Evolutionary conservation across 2,797 vertebrate species (phyloP).

Genomic region (Babyrousa celebensis): DNA sequence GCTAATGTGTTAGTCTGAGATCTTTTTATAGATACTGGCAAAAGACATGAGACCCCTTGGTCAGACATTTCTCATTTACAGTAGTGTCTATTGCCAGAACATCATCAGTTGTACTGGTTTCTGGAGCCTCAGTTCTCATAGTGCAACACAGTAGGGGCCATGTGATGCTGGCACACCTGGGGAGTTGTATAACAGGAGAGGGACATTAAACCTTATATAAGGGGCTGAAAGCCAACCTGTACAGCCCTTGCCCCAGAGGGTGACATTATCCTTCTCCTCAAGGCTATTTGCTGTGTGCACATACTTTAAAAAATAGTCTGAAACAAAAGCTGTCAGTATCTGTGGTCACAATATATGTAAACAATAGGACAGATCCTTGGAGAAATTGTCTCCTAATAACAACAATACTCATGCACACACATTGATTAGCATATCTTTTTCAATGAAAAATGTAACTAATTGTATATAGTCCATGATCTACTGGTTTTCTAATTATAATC

Average conservation of each 20-base stretch:
- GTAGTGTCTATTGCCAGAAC: neutral
- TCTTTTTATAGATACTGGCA: neutral
- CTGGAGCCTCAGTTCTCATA: neutral
- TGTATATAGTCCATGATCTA: neutral
- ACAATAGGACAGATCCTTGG: neutral
- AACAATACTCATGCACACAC: neutral
- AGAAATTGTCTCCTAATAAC: neutral
- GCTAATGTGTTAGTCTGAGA: neutral
- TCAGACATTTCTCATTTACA: neutral
- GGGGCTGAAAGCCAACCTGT: neutral
- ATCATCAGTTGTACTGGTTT: neutral
- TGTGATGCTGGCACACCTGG: neutral
- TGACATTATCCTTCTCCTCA: neutral
- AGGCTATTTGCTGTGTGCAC: neutral
- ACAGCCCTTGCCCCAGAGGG: neutral
- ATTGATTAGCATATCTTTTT: neutral
- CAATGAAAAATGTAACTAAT: constrained; percentile 2
- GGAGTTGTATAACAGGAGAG: neutral
- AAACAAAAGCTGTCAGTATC: neutral
- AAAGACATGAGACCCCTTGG: neutral
- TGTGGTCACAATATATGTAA: neutral
- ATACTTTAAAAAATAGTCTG: neutral
- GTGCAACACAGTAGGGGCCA: neutral
- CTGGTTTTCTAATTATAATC: constrained; percentile 26
- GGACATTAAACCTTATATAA: neutral